Percentiles rank a stretch among this genome's conserved stretches.
Evolutionary conservation across 2,888 invertebrate genomes (phyloP).

Genomic region (Hyppa rectilinea): DNA sequence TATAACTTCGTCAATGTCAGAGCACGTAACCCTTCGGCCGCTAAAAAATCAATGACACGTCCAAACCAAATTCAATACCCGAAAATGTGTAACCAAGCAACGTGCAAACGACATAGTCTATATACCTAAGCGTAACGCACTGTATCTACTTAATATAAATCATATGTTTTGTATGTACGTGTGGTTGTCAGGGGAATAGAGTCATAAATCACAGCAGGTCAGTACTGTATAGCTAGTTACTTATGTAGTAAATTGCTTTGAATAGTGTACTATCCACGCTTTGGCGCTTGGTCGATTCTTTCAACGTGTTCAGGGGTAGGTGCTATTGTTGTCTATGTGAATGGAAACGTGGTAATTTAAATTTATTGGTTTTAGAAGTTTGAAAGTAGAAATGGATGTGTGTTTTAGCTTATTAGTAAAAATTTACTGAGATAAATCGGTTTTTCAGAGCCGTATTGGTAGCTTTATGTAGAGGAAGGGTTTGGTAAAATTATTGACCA

Average conservation of each 20-base stretch:
- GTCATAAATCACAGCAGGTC: slow-evolving; percentile 74
- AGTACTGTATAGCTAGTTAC: slow-evolving; percentile 58
- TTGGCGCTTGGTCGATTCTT: slow-evolving; percentile 51
- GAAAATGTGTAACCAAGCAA: slow-evolving; percentile 75
- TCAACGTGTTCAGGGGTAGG: neutral
- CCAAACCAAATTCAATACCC: slow-evolving; percentile 61
- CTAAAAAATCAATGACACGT: slow-evolving; percentile 61
- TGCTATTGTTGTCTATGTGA: slow-evolving; percentile 2
- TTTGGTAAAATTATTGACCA: slow-evolving; percentile 33
- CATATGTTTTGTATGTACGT: slow-evolving; percentile 74
- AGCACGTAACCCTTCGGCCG: neutral
- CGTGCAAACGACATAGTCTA: slow-evolving; percentile 67
- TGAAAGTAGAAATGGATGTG: neutral
- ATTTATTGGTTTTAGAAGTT: neutral
- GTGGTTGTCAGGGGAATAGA: slow-evolving; percentile 68
- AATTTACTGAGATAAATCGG: neutral
- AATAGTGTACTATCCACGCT: slow-evolving; percentile 37
- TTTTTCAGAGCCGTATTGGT: neutral
- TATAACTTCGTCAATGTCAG: slow-evolving; percentile 30
- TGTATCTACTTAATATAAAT: slow-evolving; percentile 72
- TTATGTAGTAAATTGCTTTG: slow-evolving; percentile 47
- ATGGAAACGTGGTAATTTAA: slow-evolving; percentile 1
- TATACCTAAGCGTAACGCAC: slow-evolving; percentile 72
- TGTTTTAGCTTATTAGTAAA: neutral
- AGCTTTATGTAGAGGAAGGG: neutral